Percentiles rank a stretch among this genome's conserved stretches.
phyloP scores from a whole-genome alignment of 1,140 invertebrate genomes.

The Drosophila funebris region DNA sequence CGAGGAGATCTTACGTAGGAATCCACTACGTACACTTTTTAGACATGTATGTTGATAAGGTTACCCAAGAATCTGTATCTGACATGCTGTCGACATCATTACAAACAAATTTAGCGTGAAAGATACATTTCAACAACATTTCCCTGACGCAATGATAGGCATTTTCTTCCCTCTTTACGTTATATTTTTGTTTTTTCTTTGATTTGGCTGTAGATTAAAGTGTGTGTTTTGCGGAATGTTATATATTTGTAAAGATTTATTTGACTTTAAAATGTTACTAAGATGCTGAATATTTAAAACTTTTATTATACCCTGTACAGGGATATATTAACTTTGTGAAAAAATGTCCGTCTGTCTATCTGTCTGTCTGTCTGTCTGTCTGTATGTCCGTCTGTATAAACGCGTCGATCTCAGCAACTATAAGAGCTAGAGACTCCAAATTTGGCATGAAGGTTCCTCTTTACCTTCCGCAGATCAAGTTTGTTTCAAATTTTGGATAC shows the following conservation, averaged over 20 bases:
- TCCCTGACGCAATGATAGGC: slow-evolving; percentile 61
- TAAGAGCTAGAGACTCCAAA: no score
- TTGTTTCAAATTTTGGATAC: no score
- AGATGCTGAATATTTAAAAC: no score
- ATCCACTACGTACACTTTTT: slow-evolving; percentile 11
- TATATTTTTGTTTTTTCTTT: background rate
- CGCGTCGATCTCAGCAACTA: no score
- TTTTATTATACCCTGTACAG: no score
- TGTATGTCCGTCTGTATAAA: no score
- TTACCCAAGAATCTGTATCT: slow-evolving; percentile 32
- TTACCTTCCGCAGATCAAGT: no score
- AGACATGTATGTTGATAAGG: slow-evolving; percentile 4
- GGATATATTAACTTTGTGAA: no score
- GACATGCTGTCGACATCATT: slow-evolving; percentile 72
- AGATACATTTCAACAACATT: slow-evolving; percentile 70
- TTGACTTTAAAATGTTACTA: background rate
- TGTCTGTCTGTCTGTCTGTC: no score
- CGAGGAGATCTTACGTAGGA: slow-evolving; percentile 8
- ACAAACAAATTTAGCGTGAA: slow-evolving; percentile 81
- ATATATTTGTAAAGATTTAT: background rate
- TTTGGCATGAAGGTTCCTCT: no score
- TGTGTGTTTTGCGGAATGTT: background rate
- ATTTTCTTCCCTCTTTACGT: slow-evolving; percentile 14
- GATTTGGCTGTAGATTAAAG: background rate
- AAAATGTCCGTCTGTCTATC: no score